phyloP scores from a whole-genome alignment of 2,888 invertebrate species.

The Buathra laborator region DNA sequence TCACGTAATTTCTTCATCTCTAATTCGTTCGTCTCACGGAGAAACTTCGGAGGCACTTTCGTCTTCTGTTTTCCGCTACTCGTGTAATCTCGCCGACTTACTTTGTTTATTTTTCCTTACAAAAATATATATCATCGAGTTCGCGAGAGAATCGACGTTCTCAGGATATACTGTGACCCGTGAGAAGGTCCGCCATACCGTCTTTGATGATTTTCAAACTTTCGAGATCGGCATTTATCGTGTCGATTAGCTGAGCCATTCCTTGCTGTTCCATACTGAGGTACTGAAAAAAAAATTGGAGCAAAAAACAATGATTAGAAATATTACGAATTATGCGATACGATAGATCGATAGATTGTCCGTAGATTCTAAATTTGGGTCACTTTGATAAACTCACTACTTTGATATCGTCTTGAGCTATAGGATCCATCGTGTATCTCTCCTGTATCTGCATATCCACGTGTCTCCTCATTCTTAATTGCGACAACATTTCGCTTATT shows the following conservation, averaged over 20 bases:
- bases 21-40: constrained; percentile 1
- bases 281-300: constrained; percentile 87
- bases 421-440: constrained; percentile 92
- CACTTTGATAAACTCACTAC: constrained; percentile 82
- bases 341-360: constrained; percentile 8
- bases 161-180: constrained; percentile 80
- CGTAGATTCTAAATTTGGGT: not conserved
- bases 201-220: constrained; percentile 93
- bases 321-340: not conserved
- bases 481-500: constrained; percentile 95
- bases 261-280: constrained; percentile 95
- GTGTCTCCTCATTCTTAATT: constrained; percentile 91
- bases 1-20: not conserved
- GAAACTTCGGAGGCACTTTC: constrained; percentile 29
- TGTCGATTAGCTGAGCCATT: constrained; percentile 93
- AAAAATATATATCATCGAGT: not conserved
- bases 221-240: constrained; percentile 92
- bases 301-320: constrained; percentile 20
- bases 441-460: constrained; percentile 88
- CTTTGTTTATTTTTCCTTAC: not conserved
- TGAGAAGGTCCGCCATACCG: constrained; percentile 88
- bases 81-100: not conserved
- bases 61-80: not conserved
- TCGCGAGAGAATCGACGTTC: constrained; percentile 13
- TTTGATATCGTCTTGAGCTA: constrained; percentile 87